Conservation (phyloP, 2,888 invertebrate species). For the Hecatera dysodea region DNA sequence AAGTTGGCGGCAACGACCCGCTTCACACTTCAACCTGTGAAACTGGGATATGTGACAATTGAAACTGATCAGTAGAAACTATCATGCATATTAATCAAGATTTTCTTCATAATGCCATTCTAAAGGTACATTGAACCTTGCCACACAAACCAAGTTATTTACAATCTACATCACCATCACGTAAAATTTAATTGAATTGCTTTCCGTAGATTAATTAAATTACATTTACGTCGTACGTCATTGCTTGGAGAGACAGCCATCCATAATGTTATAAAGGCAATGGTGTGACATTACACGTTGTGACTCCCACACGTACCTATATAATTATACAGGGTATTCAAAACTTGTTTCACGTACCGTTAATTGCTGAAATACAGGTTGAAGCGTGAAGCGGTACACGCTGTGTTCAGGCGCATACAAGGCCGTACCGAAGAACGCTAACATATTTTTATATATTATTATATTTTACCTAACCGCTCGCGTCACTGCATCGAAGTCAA, state of each 20-base stretch:
- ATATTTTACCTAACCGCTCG: slow-evolving; percentile 64
- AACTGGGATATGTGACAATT: neutral
- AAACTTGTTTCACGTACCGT: slow-evolving; percentile 15
- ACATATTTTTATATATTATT: slow-evolving; percentile 62
- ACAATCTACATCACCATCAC: slow-evolving; percentile 37
- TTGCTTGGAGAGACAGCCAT: slow-evolving; percentile 33
- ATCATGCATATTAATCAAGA: neutral
- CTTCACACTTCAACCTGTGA: slow-evolving; percentile 45
- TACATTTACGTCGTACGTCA: slow-evolving; percentile 37
- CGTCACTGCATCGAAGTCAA: slow-evolving; percentile 67
- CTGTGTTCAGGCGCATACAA: slow-evolving; percentile 30
- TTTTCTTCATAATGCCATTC: neutral
- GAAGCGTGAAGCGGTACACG: slow-evolving; percentile 32
- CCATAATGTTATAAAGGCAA: slow-evolving; percentile 50
- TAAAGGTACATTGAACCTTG: neutral
- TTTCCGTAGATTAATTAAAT: slow-evolving; percentile 48
- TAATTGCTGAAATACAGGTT: slow-evolving; percentile 50
- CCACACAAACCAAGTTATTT: slow-evolving; percentile 38
- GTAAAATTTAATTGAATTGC: slow-evolving; percentile 44
- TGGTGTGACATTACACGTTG: slow-evolving; percentile 31
- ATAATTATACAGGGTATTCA: slow-evolving; percentile 13
- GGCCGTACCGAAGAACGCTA: slow-evolving; percentile 62
- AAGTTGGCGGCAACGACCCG: slow-evolving; percentile 41
- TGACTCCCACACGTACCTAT: neutral
- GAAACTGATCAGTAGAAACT: neutral